Evolutionary conservation across 1,140 invertebrate genomes (phyloP).

Genomic region (Anadara kagoshimensis): DNA sequence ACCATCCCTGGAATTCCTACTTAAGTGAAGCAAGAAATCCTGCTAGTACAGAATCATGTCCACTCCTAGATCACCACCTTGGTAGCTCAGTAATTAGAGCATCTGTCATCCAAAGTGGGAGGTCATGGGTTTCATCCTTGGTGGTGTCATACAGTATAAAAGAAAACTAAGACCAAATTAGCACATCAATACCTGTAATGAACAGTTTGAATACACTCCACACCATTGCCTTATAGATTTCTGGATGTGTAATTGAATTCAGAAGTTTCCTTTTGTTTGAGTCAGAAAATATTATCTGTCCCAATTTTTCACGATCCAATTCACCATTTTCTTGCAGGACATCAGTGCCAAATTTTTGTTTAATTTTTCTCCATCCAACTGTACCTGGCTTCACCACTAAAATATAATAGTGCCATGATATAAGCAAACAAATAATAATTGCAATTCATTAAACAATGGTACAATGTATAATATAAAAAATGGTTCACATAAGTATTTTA

Average conservation of each 20-base stretch:
- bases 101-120: too few relatives aligned
- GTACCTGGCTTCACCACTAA: slow-evolving; percentile 88
- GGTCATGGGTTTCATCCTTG: too few relatives aligned
- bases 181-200: slow-evolving; percentile 74
- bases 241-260: slow-evolving; percentile 59
- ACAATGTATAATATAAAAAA: too few relatives aligned
- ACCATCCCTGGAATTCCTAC: too few relatives aligned
- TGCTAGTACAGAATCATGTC: too few relatives aligned
- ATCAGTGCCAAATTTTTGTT: slow-evolving; percentile 82
- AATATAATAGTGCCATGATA: slow-evolving; percentile 52
- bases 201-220: slow-evolving; percentile 49
- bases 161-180: too few relatives aligned
- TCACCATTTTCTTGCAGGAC: slow-evolving; percentile 82
- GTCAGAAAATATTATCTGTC: slow-evolving; percentile 83
- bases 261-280: slow-evolving; percentile 51
- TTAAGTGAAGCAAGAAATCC: too few relatives aligned
- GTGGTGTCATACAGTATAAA: too few relatives aligned
- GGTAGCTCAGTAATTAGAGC: too few relatives aligned
- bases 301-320: slow-evolving; percentile 83
- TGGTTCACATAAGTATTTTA: too few relatives aligned
- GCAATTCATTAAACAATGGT: background rate
- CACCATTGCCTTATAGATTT: slow-evolving; percentile 54
- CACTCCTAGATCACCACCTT: too few relatives aligned
- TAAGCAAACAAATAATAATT: background rate
- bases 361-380: slow-evolving; percentile 85